Percentiles rank a stretch among this genome's conserved stretches.
These are phyloP conservation scores for Ophthalmolycus amberensis DNA, from an alignment of 2,113 vertebrate species.

Conservation along the genomic window DNA sequence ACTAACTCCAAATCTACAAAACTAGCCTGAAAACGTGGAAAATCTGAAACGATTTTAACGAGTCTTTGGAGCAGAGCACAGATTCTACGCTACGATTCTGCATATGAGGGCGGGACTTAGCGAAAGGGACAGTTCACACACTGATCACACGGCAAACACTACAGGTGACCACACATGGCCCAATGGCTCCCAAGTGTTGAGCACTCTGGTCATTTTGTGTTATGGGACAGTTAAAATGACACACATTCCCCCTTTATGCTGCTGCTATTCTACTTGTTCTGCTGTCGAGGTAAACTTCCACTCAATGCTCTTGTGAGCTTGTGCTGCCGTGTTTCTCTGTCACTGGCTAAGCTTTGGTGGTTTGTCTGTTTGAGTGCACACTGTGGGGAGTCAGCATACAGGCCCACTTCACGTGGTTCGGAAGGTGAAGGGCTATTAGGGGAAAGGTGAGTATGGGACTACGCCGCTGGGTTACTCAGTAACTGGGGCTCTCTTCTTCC, in stretches of 20 bases:
- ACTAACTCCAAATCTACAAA: too few species aligned
- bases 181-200: neutral
- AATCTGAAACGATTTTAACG: too few species aligned
- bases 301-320: constrained; percentile 24
- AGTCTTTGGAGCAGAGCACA: neutral
- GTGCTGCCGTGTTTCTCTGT: constrained; percentile 33
- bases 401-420: constrained; percentile 80
- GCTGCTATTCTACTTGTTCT: constrained; percentile 1
- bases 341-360: constrained; percentile 40
- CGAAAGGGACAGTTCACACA: neutral
- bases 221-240: neutral
- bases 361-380: constrained; percentile 51
- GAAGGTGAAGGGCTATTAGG: constrained; percentile 83
- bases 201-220: neutral
- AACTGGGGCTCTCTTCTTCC: constrained; percentile 72
- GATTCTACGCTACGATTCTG: neutral
- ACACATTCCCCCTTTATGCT: constrained; percentile 7
- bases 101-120: neutral
- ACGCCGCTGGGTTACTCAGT: constrained; percentile 82
- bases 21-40: too few species aligned
- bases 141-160: neutral
- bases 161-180: neutral
- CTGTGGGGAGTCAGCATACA: constrained; percentile 72
- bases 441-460: constrained; percentile 80
- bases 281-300: constrained; percentile 38